Conservation (phyloP, 2,888 invertebrate species). For the Drosophila meridiana region DNA sequence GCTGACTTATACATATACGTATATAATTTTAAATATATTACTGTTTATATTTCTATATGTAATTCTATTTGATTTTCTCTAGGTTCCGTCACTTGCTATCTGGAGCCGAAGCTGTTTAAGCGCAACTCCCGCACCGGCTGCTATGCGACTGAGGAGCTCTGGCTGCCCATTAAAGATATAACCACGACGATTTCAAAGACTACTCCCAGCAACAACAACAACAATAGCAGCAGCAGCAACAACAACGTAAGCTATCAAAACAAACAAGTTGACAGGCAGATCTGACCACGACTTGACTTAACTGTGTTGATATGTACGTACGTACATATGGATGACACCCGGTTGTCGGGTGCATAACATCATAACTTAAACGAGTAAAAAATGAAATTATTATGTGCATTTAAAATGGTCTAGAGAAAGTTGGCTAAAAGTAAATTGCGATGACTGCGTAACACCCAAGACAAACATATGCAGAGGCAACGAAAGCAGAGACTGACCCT, state of each 20-base stretch:
- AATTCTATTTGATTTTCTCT: background rate
- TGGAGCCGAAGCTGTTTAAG: slow-evolving; percentile 84
- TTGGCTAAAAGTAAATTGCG: slow-evolving; percentile 45
- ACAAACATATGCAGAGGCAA: slow-evolving; percentile 10
- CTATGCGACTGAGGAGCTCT: slow-evolving; percentile 83
- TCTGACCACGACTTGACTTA: slow-evolving; percentile 46
- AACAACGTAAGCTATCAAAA: slow-evolving; percentile 67
- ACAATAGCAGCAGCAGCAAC: slow-evolving; percentile 53
- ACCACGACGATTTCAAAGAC: slow-evolving; percentile 79
- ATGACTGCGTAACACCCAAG: slow-evolving; percentile 35
- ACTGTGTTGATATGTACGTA: background rate
- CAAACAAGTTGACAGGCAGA: slow-evolving; percentile 27
- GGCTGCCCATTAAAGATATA: slow-evolving; percentile 85
- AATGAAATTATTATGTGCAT: slow-evolving; percentile 42
- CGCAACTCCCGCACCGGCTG: slow-evolving; percentile 79
- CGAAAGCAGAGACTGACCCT: slow-evolving; percentile 46
- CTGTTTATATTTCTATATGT: background rate
- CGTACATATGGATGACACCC: slow-evolving; percentile 8
- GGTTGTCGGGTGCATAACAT: slow-evolving; percentile 31
- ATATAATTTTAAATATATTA: background rate
- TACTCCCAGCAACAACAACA: slow-evolving; percentile 61
- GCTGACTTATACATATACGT: background rate
- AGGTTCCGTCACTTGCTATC: slow-evolving; percentile 85
- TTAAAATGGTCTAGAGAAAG: slow-evolving; percentile 55
- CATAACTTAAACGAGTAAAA: slow-evolving; percentile 17